Evolutionary conservation across 1,140 invertebrate genomes (phyloP), one percentile per base, ranked within the genome.

Genomic region (Vanessa atalanta): DNA sequence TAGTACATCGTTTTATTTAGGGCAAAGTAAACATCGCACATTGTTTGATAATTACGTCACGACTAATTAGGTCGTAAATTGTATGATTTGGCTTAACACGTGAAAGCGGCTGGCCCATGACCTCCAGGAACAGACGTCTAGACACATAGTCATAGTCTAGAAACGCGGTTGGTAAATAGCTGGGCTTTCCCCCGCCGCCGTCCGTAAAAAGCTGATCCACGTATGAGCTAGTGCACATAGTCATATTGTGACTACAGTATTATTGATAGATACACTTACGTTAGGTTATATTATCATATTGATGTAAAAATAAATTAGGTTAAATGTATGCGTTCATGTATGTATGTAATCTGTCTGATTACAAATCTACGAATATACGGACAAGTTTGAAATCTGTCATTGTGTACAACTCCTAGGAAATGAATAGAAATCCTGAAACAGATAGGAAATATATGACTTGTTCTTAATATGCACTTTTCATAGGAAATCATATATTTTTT

Each of bases 121-220:
- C 88, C 87, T 88, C 87, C 87, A 88, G 87, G 85, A 92, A 79
- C 81, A 79, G 83, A 80, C 81, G 88, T 92, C 88, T 91, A 92
- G 90, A 92, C 90, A 89, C 80, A 82, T 86, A 88, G 83, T 88
- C 89, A 88, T 86, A 87, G 87, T 89, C 86, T 89, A 89, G 83
- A 90, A 86, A 88, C 83, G 84, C 83, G 82, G 78, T 80, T 79
- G 82, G 76, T 81, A 87, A 87, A 88, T 80, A 88, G 83, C 78
- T 83, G 83, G 85, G 84, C 85, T 89, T 89, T 88, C 86, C 84
- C 84, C 83, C 75, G 75, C 71, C 77, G 76, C 71, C 77, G 76
- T 66, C 66, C 73, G 72, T 78, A 81, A 87, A 83, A 85, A 80
- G 64, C 74, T 79, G 79, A 80, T 81, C 74, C 81, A 75, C 72